Percentiles rank a stretch among this genome's conserved stretches.
Conservation (phyloP, 2,888 invertebrate species). For the Pterostichus niger region DNA sequence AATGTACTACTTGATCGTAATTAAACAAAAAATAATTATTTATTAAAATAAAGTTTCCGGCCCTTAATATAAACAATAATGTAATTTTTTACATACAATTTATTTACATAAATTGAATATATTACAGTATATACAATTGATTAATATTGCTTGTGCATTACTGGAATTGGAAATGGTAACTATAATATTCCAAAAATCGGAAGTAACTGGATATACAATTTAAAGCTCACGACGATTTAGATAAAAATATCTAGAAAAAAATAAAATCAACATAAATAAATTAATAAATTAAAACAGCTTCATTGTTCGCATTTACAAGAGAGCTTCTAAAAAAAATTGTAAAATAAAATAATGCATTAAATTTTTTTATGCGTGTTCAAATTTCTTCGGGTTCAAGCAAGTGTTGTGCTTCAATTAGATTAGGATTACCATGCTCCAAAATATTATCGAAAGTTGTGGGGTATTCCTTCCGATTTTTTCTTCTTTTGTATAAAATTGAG, state of each 20-base stretch:
- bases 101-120: constrained; percentile 35
- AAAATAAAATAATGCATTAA: neutral
- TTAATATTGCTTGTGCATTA: constrained; percentile 26
- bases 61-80: neutral
- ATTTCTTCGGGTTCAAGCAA: constrained; percentile 75
- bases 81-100: neutral
- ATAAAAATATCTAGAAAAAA: constrained; percentile 32
- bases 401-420: constrained; percentile 75
- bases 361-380: constrained; percentile 55
- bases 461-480: constrained; percentile 75
- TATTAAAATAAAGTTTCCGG: neutral
- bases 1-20: neutral
- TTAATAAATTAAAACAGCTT: constrained; percentile 9
- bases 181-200: constrained; percentile 7
- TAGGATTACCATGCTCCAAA: constrained; percentile 69
- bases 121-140: constrained; percentile 31
- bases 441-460: constrained; percentile 73
- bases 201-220: constrained; percentile 17
- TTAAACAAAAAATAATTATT: neutral
- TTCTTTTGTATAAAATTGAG: constrained; percentile 74
- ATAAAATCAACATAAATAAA: constrained; percentile 13
- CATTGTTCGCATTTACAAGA: neutral
- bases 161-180: neutral
- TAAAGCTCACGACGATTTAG: neutral
- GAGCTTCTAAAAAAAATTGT: neutral